phyloP scores from a whole-genome alignment of 64 coral and sea anemone species.

The Pocillopora verrucosa region DNA sequence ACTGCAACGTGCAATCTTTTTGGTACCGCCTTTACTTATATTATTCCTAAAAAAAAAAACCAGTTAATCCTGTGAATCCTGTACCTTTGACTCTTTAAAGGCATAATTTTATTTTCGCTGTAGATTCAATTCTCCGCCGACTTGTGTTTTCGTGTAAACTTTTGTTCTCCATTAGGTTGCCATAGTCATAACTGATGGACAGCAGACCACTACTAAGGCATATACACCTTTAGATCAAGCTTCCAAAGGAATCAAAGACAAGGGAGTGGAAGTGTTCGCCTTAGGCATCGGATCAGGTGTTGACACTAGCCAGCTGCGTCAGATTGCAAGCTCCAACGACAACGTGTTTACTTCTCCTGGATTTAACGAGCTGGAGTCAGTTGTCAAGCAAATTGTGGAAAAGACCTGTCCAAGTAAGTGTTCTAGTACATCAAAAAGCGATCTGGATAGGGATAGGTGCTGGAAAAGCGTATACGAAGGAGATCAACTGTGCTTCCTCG shows the following conservation, averaged over 20 bases:
- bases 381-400: constrained; percentile 17
- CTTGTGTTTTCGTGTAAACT: background rate
- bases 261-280: constrained; percentile 28
- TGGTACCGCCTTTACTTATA: no score
- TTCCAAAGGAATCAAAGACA: constrained; percentile 17
- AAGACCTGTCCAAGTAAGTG: constrained; percentile 22
- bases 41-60: no score
- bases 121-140: no score
- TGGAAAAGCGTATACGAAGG: no score
- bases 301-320: no score
- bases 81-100: no score
- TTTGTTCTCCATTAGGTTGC: constrained; percentile 29
- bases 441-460: no score
- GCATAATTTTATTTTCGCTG: no score
- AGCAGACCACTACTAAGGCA: constrained; percentile 8
- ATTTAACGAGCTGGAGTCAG: constrained; percentile 10
- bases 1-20: no score
- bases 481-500: no score
- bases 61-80: no score
- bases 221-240: constrained; percentile 16
- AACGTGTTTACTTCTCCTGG: background rate
- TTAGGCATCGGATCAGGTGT: constrained; percentile 6
- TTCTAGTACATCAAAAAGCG: no score
- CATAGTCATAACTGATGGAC: constrained; percentile 65
- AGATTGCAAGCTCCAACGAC: background rate